Evolutionary conservation across 2,888 invertebrate genomes (phyloP), one percentile per base, ranked within the genome.

Genomic region (Zaprionus lineosus): DNA sequence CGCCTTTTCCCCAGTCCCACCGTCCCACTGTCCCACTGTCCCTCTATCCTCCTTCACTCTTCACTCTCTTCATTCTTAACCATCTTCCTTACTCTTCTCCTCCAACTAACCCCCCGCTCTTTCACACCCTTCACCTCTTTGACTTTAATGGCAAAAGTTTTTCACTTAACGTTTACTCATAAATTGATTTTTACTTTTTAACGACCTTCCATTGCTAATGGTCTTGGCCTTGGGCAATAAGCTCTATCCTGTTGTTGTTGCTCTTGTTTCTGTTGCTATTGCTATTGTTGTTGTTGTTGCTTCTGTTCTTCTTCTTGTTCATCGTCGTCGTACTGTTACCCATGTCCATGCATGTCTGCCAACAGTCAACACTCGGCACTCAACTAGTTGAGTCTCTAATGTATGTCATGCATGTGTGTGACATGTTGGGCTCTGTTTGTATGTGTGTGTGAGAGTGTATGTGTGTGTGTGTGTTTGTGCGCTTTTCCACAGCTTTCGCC

Each of bases 131-230:
- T 37, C 36, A 36, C 29, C n/a, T 59, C 67, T 39, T 41, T 39
- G 51, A 47, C 59, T 74, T 79, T 81, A 81, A 81, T 86, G 79
- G 79, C 65, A 67, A 84, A 81, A 81, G 65, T 81, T 81, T 81
- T 81, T 81, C 79, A 81, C 79, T 81, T 81, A 81, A 81, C 81
- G 66, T 81, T 77, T 70, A 76, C 86, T 84, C 84, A 81, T 81
- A 86, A 81, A 81, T 81, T 81, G 86, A 81, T 81, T 81, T 86
- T 81, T 86, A 86, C 86, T 84, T 84, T 86, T 86, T 81, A 81
- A 81, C 84, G 84, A 81, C 67, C 81, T 78, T 34, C 18, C 33
- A 19, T 56, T 44, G 70, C 71, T 64, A 64, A 68, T 74, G 71
- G 39, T 52, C 28, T 2, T 53, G 57, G 59, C 68, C 67, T 68